Conservation (phyloP, 2,888 invertebrate genomes). For the Drosophila parthenogenetica region DNA sequence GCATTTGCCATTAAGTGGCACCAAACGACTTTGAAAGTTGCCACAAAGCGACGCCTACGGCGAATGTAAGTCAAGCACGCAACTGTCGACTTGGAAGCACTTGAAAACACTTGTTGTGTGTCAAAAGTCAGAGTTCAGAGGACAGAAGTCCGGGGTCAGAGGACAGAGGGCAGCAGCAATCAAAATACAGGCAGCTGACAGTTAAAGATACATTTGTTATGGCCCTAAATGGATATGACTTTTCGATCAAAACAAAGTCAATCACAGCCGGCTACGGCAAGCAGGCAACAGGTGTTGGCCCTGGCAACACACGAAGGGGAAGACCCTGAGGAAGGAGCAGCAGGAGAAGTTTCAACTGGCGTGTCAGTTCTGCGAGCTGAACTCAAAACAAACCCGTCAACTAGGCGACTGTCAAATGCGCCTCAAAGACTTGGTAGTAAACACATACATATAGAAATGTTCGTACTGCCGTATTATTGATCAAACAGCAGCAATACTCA, state of each 20-base stretch:
- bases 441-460: background rate
- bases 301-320: constrained; percentile 31
- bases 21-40: constrained; percentile 70
- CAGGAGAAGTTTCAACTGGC: too few relatives aligned
- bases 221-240: constrained; percentile 36
- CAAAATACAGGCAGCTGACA: constrained; percentile 50
- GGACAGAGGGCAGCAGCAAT: constrained; percentile 47
- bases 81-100: constrained; percentile 59
- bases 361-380: constrained; percentile 44
- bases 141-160: constrained; percentile 2
- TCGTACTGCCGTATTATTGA: constrained; percentile 64
- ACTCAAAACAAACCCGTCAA: constrained; percentile 77
- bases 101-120: constrained; percentile 74
- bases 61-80: constrained; percentile 68
- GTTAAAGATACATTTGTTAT: constrained; percentile 14
- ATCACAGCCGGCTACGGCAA: constrained; percentile 45
- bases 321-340: too few relatives aligned
- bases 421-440: constrained; percentile 38
- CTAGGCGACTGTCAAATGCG: constrained; percentile 79
- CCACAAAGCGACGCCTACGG: constrained; percentile 44
- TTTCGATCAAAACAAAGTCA: constrained; percentile 63
- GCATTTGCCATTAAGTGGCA: constrained; percentile 61
- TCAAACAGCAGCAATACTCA: constrained; percentile 65
- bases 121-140: constrained; percentile 23
- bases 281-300: constrained; percentile 68